Evolutionary conservation across 2,888 invertebrate genomes (phyloP), one percentile per base, ranked within the genome.

Genomic region (Hesperia comma): DNA sequence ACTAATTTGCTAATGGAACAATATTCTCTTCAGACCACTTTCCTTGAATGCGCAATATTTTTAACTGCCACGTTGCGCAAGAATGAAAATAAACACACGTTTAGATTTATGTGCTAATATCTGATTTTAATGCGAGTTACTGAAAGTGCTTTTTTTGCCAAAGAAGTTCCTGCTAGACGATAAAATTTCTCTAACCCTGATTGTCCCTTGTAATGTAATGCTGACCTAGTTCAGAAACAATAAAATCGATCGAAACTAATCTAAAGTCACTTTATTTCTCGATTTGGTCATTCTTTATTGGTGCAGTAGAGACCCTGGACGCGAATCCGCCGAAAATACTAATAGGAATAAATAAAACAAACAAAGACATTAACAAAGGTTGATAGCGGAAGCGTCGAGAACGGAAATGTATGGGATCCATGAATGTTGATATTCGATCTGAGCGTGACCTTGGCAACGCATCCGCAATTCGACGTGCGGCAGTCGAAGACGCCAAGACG

Each of bases 401-500:
- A 43, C 66, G 66, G 66, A 60, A 66, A 55, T 33, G 33, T 46
- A 64, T 57, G 41, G 57, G 58, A 58, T 54, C 60, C 37, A 19
- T 12, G 37, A 32, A 54, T 66, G 60, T 43, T 58, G 21, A 51
- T 53, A 62, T 63, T 61, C 63, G 66, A 69, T 69, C 51, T 63
- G 68, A 71, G 57, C 41, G 61, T 26, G 61, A 71, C 72, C 72
- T 74, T 75, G 69, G 68, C 55, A 64, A 68, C 62, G 69, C 69
- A 73, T 71, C 71, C 72, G 73, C 54, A 49, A 68, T 67, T 57
- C 77, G 75, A 64, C 57, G 41, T 57, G 56, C 49, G 51, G 51
- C 51, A 41, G 53, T 53, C 58, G 74, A 76, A 76, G 79, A 77
- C 77, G 77, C 40, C 74, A 77, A 76, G 79, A 77, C 77, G 77